These are phyloP conservation scores for Myathropa florea DNA, from an alignment of 2,888 invertebrate genomes.

Conservation along the genomic window DNA sequence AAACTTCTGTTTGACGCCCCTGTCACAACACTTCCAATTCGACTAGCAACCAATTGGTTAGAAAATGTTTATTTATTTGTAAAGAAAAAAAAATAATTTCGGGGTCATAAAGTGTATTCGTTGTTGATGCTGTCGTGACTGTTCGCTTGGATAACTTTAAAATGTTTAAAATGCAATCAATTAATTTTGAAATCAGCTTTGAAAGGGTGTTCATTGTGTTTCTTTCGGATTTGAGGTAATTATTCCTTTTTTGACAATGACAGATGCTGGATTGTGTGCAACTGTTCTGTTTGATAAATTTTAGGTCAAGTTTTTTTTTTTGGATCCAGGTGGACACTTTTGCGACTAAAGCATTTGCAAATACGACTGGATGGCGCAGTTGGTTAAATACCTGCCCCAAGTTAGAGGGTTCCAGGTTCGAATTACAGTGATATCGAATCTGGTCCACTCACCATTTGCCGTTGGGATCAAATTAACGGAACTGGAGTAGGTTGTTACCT, in stretches of 20 bases:
- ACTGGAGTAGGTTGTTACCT: no score
- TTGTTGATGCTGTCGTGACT: background rate
- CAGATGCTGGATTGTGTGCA: background rate
- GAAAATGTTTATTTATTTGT: constrained; percentile 16
- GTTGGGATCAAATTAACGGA: no score
- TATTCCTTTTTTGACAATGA: background rate
- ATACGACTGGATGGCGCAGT: no score
- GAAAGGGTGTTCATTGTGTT: no score
- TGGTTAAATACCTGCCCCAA: no score
- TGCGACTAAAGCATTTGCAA: no score
- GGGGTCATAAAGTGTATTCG: background rate
- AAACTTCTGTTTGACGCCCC: constrained; percentile 43
- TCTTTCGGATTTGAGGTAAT: background rate
- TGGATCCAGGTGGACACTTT: background rate
- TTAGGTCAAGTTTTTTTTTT: background rate
- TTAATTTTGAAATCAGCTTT: background rate
- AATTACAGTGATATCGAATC: no score
- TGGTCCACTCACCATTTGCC: no score
- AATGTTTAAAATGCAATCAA: background rate
- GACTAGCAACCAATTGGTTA: constrained; percentile 30
- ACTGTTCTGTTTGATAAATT: background rate
- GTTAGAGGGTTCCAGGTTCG: no score
- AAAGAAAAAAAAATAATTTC: background rate
- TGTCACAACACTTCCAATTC: constrained; percentile 53
- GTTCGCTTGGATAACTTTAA: background rate